A percentile compares a stretch with the other conserved stretches of the same genome.
Conservation (phyloP, 1,140 invertebrate species). For the Cotesia vestalis region DNA sequence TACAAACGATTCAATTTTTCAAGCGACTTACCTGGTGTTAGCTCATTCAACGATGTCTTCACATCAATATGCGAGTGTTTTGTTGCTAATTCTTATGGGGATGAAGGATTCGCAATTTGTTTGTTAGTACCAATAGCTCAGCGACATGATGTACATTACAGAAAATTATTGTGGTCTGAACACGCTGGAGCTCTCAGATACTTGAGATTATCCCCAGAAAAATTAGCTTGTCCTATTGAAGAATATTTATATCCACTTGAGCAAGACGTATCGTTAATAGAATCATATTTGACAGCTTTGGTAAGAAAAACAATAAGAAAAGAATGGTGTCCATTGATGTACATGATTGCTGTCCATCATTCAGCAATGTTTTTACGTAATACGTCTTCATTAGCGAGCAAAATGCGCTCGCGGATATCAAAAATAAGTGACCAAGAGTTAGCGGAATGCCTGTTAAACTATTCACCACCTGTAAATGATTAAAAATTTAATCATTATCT, state of each 20-base stretch:
- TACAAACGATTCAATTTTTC: no score
- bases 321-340: conserved; percentile 67
- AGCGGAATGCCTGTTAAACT: conserved; percentile 49
- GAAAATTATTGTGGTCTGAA: conserved; percentile 85
- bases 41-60: no score
- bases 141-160: conserved; percentile 76
- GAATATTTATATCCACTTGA: conserved; percentile 76
- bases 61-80: no score
- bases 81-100: conserved; percentile 88
- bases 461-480: conserved; percentile 37
- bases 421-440: conserved; percentile 45
- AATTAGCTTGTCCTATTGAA: conserved; percentile 65
- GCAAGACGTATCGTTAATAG: conserved; percentile 72
- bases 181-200: conserved; percentile 77
- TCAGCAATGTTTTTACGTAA: conserved; percentile 66
- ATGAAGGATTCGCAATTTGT: conserved; percentile 78
- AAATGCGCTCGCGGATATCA: conserved; percentile 49
- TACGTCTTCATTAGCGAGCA: conserved; percentile 43
- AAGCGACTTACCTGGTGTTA: no score
- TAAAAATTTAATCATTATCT: no score
- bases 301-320: conserved; percentile 66
- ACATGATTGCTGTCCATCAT: conserved; percentile 74
- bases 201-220: conserved; percentile 72
- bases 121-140: conserved; percentile 82
- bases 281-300: conserved; percentile 72